A percentile compares a stretch with the other conserved stretches of the same genome.
These are phyloP conservation scores for Muscidifurax raptorellus DNA, from an alignment of 1,140 invertebrate genomes.

Conservation along the genomic window DNA sequence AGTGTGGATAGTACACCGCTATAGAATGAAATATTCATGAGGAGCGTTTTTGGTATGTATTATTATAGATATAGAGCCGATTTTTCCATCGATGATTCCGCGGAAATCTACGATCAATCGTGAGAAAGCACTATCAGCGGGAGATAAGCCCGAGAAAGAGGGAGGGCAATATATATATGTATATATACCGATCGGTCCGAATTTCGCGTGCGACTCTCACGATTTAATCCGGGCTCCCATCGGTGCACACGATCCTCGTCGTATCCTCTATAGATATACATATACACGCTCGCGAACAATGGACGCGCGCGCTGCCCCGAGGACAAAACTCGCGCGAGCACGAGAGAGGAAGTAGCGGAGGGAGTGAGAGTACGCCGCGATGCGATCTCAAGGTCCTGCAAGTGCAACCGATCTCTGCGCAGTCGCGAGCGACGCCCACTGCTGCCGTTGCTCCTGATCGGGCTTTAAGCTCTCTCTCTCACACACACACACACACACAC, in stretches of 20 bases:
- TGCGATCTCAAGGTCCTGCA: constrained; percentile 33
- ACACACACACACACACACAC: too few relatives aligned
- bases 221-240: constrained; percentile 28
- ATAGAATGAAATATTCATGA: constrained; percentile 12
- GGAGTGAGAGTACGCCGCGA: constrained; percentile 64
- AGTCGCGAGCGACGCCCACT: constrained; percentile 29
- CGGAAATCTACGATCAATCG: neutral
- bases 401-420: constrained; percentile 20
- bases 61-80: neutral
- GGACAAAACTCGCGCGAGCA: neutral
- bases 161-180: too few relatives aligned
- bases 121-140: neutral
- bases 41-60: neutral
- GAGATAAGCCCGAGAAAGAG: neutral
- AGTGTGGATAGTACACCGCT: neutral
- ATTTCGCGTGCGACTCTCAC: constrained; percentile 33
- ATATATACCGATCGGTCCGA: neutral
- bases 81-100: neutral
- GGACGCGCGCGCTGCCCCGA: neutral
- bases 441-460: neutral
- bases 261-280: neutral
- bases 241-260: constrained; percentile 7
- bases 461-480: neutral
- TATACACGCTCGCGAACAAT: constrained; percentile 15
- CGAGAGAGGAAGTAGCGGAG: constrained; percentile 57